Base-by-base conservation (phyloP, 1,140 invertebrate species). In the Conus ventricosus region DNA sequence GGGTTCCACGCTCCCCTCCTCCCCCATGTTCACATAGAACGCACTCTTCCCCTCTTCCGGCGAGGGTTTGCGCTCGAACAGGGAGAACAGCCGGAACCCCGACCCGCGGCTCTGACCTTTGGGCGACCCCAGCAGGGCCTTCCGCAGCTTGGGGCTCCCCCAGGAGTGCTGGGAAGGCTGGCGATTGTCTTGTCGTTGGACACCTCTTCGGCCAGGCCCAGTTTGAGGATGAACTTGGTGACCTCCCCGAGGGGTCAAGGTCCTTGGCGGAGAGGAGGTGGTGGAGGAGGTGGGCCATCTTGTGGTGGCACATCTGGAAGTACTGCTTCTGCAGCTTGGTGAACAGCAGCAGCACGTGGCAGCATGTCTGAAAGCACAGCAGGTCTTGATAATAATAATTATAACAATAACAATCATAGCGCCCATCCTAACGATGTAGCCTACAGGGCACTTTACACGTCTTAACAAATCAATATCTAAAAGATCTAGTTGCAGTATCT, bases 271-370 rank as follows among this genome's bases (percentile, higher is more conserved):
- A 86, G 63, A 89, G 90, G 55, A 94, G 89, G 67, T 90, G 91
- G 53, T 91, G 87, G 17, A 93, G 85, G 51, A 93, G 88, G n/a
- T 92, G 89, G 8, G 89, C 89, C 39, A 94, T 91, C 13, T 91
- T 89, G 39, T 88, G 86, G 87, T 92, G 90, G 88, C 94, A 94
- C 87, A 93, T 60, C n/a, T 92, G 88, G 88, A 93, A 91, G 85
- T 94, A 94, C 75, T 93, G 91, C 53, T 91, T 90, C 88, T 94
- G 92, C 63, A 94, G 88, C 89, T 93, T 94, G 3, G 92, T 82
- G 85, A 94, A 92, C 81, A 93, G 78, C 13, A 94, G 83, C 7
- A 93, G 83, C 78, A 93, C 91, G 39, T 92, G 90, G 39, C 91
- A 93, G 17, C 91, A 84, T 13, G 90, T 90, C 93, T 94, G 90